phyloP scores from a whole-genome alignment of 2,113 vertebrate species.

The Myxocyprinus asiaticus region DNA sequence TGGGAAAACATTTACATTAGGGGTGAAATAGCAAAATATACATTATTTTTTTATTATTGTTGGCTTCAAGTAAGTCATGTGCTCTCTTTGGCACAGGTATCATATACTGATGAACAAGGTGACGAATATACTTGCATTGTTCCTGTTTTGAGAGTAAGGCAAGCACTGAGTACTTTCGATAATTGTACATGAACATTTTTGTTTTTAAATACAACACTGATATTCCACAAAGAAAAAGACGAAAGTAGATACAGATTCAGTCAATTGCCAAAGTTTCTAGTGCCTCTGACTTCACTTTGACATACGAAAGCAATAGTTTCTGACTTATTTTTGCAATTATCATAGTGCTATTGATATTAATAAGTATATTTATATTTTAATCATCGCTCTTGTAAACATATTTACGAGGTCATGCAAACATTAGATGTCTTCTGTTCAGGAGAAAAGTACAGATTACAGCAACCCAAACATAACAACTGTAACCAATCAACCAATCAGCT shows the following conservation, averaged over 20 bases:
- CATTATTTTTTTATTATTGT: neutral
- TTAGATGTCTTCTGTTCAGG: constrained; percentile 76
- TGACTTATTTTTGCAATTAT: constrained; percentile 65
- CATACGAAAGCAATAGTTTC: constrained; percentile 54
- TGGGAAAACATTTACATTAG: no score
- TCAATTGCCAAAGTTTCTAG: constrained; percentile 68
- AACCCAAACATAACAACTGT: constrained; percentile 68
- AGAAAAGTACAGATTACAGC: constrained; percentile 73
- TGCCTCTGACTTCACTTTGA: constrained; percentile 68
- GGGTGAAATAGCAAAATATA: neutral
- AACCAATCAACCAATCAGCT: neutral
- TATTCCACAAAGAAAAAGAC: constrained; percentile 17
- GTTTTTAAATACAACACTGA: constrained; percentile 63
- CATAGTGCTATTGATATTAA: constrained; percentile 70
- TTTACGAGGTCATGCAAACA: constrained; percentile 82
- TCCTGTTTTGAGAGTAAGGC: neutral
- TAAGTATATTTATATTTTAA: constrained; percentile 59
- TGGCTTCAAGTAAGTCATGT: constrained; percentile 18
- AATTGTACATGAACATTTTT: neutral
- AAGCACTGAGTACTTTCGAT: neutral
- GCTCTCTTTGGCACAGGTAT: neutral
- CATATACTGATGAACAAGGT: constrained; percentile 5
- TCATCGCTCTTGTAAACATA: constrained; percentile 82
- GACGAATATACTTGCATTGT: constrained; percentile 16
- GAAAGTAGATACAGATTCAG: constrained; percentile 39